Evolutionary conservation across 1,140 invertebrate genomes (phyloP).

Genomic region (Bombus difficillimus): DNA sequence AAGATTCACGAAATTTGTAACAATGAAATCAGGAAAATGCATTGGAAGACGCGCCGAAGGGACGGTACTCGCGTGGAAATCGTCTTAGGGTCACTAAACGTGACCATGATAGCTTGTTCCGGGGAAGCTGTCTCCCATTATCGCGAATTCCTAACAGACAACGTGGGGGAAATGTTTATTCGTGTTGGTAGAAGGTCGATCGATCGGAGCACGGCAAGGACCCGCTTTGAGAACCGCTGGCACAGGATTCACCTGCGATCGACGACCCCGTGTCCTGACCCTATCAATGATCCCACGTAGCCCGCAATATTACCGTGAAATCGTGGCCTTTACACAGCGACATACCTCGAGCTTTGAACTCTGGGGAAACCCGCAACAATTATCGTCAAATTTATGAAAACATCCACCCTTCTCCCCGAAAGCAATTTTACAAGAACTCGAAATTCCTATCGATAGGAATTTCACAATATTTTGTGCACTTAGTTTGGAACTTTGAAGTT

Average conservation of each 20-base stretch:
- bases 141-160: slow-evolving; percentile 50
- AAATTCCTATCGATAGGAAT: not conserved
- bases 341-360: not conserved
- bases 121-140: slow-evolving; percentile 25
- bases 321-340: slow-evolving; percentile 6
- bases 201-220: slow-evolving; percentile 52
- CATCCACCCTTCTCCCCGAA: not conserved
- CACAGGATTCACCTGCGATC: slow-evolving; percentile 67
- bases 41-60: no score
- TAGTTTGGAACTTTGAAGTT: no score
- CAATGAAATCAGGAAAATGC: not conserved
- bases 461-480: not conserved
- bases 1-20: not conserved
- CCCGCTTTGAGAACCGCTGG: slow-evolving; percentile 58
- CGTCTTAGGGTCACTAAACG: slow-evolving; percentile 21
- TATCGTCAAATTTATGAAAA: not conserved
- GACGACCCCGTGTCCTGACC: slow-evolving; percentile 66
- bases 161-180: slow-evolving; percentile 35
- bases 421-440: not conserved
- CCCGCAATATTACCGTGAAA: slow-evolving; percentile 32
- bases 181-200: slow-evolving; percentile 58
- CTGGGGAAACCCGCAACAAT: not conserved
- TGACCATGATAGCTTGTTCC: slow-evolving; percentile 34
- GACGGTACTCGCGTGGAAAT: not conserved
- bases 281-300: slow-evolving; percentile 60